Conservation (phyloP, 2,113 vertebrate genomes). For the Ochotona princeps region DNA sequence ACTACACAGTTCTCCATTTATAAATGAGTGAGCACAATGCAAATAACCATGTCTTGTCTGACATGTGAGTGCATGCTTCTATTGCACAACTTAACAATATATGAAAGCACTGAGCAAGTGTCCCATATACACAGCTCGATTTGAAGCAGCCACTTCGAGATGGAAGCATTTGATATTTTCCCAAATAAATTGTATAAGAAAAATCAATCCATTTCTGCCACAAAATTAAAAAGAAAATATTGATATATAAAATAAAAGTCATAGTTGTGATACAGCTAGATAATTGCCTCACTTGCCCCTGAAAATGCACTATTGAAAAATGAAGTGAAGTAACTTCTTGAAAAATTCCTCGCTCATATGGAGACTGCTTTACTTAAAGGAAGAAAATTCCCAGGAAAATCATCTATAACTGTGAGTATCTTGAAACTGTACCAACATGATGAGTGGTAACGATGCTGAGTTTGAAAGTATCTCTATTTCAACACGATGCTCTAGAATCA, state of each 20-base stretch:
- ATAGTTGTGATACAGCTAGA: neutral
- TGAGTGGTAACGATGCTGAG: neutral
- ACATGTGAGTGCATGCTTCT: neutral
- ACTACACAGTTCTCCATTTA: neutral
- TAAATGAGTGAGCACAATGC: neutral
- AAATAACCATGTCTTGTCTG: neutral
- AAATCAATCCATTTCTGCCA: neutral
- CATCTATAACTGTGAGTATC: neutral
- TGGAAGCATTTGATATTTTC: neutral
- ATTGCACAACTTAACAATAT: neutral
- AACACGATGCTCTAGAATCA: neutral
- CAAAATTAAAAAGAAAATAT: neutral
- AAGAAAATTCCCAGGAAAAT: conserved; percentile 23
- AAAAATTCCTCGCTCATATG: neutral
- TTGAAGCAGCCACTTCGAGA: neutral
- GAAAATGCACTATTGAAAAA: neutral
- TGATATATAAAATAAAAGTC: neutral
- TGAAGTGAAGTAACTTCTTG: neutral
- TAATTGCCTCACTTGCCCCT: neutral
- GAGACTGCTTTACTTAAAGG: neutral
- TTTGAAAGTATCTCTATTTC: neutral
- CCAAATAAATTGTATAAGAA: conserved; percentile 15
- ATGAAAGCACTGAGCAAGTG: neutral
- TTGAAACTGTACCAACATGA: neutral
- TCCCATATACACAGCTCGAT: neutral